phyloP scores from a whole-genome alignment of 2,113 vertebrate genomes.

The Petrocephalus zakoni region DNA sequence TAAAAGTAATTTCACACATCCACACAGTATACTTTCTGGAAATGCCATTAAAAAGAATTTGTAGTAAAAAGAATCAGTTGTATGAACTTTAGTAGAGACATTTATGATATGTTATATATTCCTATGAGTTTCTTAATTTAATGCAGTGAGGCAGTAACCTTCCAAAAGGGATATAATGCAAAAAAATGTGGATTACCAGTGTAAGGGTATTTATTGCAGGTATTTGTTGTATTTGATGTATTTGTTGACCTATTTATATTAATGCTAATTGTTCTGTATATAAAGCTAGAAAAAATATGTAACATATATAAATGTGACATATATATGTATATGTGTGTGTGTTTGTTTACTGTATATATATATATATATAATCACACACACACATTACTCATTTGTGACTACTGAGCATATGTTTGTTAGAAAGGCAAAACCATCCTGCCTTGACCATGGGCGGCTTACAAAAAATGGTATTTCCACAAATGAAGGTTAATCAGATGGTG shows the following conservation, averaged over 20 bases:
- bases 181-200: background rate
- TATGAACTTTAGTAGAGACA: background rate
- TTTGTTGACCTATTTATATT: background rate
- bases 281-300: no score
- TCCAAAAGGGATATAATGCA: background rate
- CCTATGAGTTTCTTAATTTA: background rate
- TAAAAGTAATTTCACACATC: background rate
- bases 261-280: background rate
- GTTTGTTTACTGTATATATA: no score
- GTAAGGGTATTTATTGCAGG: no score
- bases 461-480: background rate
- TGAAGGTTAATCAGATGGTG: background rate
- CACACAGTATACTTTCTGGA: background rate
- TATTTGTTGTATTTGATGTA: no score
- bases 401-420: background rate
- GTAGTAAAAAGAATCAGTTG: background rate
- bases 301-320: no score
- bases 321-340: no score
- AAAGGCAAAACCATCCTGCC: background rate
- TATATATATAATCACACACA: no score
- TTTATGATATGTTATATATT: background rate
- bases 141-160: background rate
- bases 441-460: background rate
- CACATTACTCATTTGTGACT: background rate
- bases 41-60: background rate